Evolutionary conservation across 1,140 invertebrate species (phyloP).

Genomic region (Drosophila chauvacae): DNA sequence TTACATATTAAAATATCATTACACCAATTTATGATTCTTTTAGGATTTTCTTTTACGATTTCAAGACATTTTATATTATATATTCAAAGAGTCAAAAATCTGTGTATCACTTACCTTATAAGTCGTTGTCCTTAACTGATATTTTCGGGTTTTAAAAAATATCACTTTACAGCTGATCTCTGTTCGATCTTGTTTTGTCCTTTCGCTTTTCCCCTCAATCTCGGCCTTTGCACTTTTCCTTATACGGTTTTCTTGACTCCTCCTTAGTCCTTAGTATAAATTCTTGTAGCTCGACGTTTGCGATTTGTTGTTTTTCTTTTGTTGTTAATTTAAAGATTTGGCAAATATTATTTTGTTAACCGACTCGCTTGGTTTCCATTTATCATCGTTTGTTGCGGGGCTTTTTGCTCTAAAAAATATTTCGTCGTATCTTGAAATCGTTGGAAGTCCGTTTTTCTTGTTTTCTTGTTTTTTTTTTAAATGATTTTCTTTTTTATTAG

Average conservation of each 20-base stretch:
- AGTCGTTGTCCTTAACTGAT: constrained; percentile 79
- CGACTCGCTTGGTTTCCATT: constrained; percentile 27
- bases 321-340: constrained; percentile 50
- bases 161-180: constrained; percentile 72
- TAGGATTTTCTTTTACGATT: background rate
- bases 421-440: constrained; percentile 81
- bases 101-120: constrained; percentile 59
- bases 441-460: constrained; percentile 75
- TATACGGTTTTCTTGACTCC: background rate
- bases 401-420: constrained; percentile 59
- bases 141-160: constrained; percentile 72
- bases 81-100: background rate
- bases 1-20: no score
- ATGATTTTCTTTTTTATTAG: constrained; percentile 9
- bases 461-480: constrained; percentile 11
- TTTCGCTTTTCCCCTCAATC: constrained; percentile 12
- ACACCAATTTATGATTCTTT: background rate
- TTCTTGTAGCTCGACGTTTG: constrained; percentile 62
- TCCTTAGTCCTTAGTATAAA: constrained; percentile 50
- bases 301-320: background rate
- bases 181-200: constrained; percentile 13
- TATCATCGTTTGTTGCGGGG: constrained; percentile 21
- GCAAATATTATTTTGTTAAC: constrained; percentile 65
- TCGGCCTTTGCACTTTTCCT: constrained; percentile 13
- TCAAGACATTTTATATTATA: no score